Conservation (phyloP, 2,888 invertebrate species). For the Caenorhabditis parvicauda region DNA sequence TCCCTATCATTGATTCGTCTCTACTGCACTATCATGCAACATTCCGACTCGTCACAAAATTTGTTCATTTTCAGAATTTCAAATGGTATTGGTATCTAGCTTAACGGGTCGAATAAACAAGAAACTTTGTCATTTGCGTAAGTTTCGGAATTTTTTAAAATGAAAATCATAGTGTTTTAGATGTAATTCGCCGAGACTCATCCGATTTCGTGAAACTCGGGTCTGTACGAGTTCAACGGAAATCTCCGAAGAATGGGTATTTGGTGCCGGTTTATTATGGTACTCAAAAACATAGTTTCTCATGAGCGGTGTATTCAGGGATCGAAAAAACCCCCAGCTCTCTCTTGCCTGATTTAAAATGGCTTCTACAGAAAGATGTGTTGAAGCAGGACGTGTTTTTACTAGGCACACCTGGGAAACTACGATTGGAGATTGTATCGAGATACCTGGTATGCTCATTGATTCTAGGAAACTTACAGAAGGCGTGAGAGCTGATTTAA, state of each 20-base stretch:
- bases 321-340: too few species aligned
- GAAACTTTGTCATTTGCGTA: too few species aligned
- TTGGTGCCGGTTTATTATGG: conserved; percentile 73
- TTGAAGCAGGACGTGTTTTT: conserved; percentile 92
- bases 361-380: conserved; percentile 93
- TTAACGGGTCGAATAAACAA: too few species aligned
- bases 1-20: too few species aligned
- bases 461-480: neutral
- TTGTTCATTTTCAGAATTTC: too few species aligned
- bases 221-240: conserved; percentile 31
- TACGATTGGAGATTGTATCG: conserved; percentile 79
- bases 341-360: conserved; percentile 75
- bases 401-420: conserved; percentile 84
- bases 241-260: conserved; percentile 72
- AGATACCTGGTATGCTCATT: conserved; percentile 72
- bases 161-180: too few species aligned
- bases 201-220: conserved; percentile 48
- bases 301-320: neutral
- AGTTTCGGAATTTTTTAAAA: too few species aligned
- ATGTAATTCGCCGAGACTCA: too few species aligned
- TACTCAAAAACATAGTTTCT: neutral
- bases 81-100: too few species aligned
- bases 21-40: too few species aligned
- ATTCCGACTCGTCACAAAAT: too few species aligned
- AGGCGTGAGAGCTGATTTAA: neutral